Evolutionary conservation across 35 echinoderm and acorn worm genomes (phyloP), one percentile per base, ranked within the genome.

Genomic region (Lytechinus variegatus): DNA sequence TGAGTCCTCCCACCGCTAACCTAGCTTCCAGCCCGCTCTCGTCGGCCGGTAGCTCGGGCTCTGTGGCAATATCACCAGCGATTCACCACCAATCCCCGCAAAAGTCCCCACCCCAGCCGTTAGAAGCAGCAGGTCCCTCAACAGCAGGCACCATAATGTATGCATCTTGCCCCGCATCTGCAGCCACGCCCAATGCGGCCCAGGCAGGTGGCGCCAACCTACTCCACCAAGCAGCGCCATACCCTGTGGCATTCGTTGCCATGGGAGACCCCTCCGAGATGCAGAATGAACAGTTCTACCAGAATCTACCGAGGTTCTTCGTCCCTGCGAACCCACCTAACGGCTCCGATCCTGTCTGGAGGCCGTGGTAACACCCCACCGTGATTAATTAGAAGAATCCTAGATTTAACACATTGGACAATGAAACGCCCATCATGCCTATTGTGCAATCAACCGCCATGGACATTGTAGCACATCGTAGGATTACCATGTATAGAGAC

Each of bases 301-400:
- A 93, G 53, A 93, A 93, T 93, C 13, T 93, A 93, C 92, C 92
- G 57, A 93, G 53, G 53, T 12, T 93, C 57, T 56, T 53, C 9
- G 27, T 96, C 6, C 95, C 95, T 60, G 57, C 87, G 11, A 96
- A 96, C 54, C 89, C 87, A 53, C 88, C 95, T n/a, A 96, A 87
- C 87, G 89, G 54, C 55, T 28, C 91, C 5, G 95, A 91, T 3
- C 87, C 89, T 57, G 87, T 92, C 56, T 96, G 95, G 95, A 61
- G 95, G 14, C 95, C 95, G 2, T 96, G 95, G 95, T 89, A 91
- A n/a, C 55, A 8, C 14, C 66, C 66, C 21, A 79, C 66, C 66
- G n/a, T 79, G 21, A 79, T 5, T 21, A 19, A 71, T 58, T 58
- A 58, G 56, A 58, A 24, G 61, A 79, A 79, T 44, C 33, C 5